Evolutionary conservation across 2,888 invertebrate species (phyloP).

Genomic region (Chloromyia formosa): DNA sequence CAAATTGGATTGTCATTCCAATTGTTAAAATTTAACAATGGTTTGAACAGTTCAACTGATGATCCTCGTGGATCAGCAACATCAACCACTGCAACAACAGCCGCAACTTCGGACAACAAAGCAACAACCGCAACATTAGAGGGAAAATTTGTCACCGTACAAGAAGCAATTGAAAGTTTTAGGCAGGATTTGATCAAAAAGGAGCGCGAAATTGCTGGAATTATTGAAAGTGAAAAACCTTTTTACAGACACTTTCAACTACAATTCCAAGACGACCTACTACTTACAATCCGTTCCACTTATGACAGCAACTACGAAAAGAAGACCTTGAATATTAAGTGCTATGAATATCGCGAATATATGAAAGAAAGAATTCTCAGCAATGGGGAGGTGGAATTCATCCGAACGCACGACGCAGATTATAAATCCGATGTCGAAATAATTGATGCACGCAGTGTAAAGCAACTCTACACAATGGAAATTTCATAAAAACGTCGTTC

Average conservation of each 20-base stretch:
- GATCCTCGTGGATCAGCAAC: neutral
- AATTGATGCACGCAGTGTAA: too few species aligned
- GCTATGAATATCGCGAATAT: too few species aligned
- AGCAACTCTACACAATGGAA: too few species aligned
- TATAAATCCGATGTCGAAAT: too few species aligned
- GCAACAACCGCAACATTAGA: neutral
- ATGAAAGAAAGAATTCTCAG: too few species aligned
- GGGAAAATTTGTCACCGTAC: slow-evolving; percentile 1
- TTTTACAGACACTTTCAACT: slow-evolving; percentile 5
- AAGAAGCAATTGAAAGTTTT: neutral
- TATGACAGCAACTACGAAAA: slow-evolving; percentile 6
- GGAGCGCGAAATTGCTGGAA: too few species aligned
- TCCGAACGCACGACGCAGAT: neutral
- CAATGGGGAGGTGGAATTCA: too few species aligned
- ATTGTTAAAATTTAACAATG: neutral
- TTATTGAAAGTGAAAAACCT: neutral
- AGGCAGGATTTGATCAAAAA: neutral
- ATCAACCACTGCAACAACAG: neutral
- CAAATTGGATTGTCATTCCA: too few species aligned
- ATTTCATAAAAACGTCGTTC: slow-evolving; percentile 49
- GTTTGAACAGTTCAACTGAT: neutral
- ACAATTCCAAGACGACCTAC: neutral
- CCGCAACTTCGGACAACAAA: neutral
- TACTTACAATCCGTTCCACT: neutral
- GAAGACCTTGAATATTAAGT: neutral